Evolutionary conservation across 1,140 invertebrate species (phyloP).

Genomic region (Thalassaphorura encarpata): DNA sequence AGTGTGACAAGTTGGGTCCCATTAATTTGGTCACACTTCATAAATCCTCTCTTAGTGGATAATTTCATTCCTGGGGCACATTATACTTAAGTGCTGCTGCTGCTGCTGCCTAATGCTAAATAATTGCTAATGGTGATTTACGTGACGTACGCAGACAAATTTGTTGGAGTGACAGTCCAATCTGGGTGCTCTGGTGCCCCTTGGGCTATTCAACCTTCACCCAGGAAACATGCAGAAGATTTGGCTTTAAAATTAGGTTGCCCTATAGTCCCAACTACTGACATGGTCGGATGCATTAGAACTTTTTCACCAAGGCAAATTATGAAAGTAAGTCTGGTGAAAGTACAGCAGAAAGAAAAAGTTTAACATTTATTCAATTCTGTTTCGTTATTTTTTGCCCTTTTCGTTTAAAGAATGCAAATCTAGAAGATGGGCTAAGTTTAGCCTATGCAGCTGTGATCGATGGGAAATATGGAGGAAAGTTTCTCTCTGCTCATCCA

Average conservation of each 20-base stretch:
- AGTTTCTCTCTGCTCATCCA: constrained; percentile 35
- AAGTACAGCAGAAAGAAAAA: too few species aligned
- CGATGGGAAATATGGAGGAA: constrained; percentile 34
- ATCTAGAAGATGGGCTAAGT: constrained; percentile 36
- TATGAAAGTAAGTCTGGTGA: constrained; percentile 34
- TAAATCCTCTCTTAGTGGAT: not conserved
- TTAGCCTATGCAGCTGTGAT: constrained; percentile 33
- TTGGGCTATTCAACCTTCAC: constrained; percentile 36
- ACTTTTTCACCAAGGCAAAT: constrained; percentile 31
- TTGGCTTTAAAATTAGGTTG: constrained; percentile 34
- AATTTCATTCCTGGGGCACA: too few species aligned
- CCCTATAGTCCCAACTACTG: constrained; percentile 23
- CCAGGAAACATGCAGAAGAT: constrained; percentile 33
- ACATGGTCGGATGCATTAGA: constrained; percentile 35
- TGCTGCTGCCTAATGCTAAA: not conserved
- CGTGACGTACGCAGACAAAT: constrained; percentile 21
- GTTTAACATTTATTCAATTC: too few species aligned
- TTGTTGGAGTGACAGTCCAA: constrained; percentile 29
- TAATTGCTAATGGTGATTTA: not conserved
- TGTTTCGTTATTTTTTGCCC: too few species aligned
- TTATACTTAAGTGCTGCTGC: too few species aligned
- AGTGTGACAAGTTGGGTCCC: constrained; percentile 3
- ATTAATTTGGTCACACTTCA: not conserved
- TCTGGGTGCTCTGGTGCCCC: constrained; percentile 33
- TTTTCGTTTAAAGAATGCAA: constrained; percentile 28